phyloP scores from a whole-genome alignment of 30 jellyfish, hydroid and myxozoan species.

The Mastigias papua region DNA sequence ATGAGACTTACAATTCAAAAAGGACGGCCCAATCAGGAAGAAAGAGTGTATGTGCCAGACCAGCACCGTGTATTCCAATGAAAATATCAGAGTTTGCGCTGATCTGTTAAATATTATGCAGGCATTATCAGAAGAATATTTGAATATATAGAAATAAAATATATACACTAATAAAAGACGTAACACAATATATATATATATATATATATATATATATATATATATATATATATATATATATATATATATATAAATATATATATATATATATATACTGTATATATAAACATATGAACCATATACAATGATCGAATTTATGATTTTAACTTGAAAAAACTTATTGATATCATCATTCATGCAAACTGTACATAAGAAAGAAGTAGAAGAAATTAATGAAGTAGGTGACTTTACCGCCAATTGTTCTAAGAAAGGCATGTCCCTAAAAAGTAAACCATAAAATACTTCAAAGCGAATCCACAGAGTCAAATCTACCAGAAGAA shows the following conservation, averaged over 20 bases:
- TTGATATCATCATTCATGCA: no score
- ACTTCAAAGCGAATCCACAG: neutral
- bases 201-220: neutral
- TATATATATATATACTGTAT: no score
- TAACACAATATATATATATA: no score
- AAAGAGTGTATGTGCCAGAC: slow-evolving; percentile 86
- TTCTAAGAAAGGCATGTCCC: slow-evolving; percentile 78
- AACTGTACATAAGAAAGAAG: neutral
- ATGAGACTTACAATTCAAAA: slow-evolving; percentile 84
- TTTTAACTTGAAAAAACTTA: no score
- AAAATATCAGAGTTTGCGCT: slow-evolving; percentile 85
- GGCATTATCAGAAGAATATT: neutral
- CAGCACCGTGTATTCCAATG: slow-evolving; percentile 97
- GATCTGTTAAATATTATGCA: slow-evolving; percentile 37
- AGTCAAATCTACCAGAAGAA: no score
- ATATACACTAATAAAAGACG: no score
- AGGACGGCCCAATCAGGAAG: slow-evolving; percentile 94
- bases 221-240: neutral
- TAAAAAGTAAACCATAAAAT: slow-evolving; percentile 11
- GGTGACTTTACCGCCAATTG: slow-evolving; percentile 56
- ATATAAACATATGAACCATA: no score
- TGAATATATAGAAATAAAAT: neutral
- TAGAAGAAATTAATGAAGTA: neutral
- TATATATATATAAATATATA: neutral
- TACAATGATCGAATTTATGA: no score